Base-by-base conservation (phyloP, 2,797 vertebrate species). In the Peromyscus nudipes region DNA sequence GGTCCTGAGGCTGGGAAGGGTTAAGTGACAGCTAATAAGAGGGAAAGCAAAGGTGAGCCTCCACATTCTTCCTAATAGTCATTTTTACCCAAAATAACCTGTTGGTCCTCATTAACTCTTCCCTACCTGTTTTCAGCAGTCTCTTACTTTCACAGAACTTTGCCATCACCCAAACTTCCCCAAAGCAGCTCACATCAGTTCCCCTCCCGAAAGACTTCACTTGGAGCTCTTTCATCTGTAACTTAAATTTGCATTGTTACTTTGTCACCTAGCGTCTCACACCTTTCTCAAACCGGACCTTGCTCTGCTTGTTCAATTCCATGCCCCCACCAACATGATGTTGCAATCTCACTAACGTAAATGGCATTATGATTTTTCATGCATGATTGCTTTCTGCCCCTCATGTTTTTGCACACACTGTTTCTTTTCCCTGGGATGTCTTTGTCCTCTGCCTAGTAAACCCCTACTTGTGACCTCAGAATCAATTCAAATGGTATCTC, bases 11-110 rank as follows among this genome's bases (percentile, higher is more conserved):
- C n/a, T 77, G 37, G 92, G 65, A 79, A 65, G 83, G 46, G 34
- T 92, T 94, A 80, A 84, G 46, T 93, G 65, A 93, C 52, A 97
- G 73, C 23, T 93, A 92, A 43, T 55, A 81, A 79, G 29, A 60
- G 31, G 12, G 29, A 92, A 95, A 82, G 25, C 65, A 76, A 95
- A 55, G 14, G 37, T 92, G 10, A 46, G 14, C 75, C 43, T 95
- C 71, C 40, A 75, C 49, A 21, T 3, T 21, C 49, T 84, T 90
- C 84, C 69, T 23, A 93, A 31, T 49, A 89, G 13, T 87, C 23
- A 82, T 34, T 92, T 92, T 92, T 79, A 92, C 1, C 27, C 65
- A 7, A 96, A 95, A 96, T 62, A 95, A 77, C 80, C 64, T 79
- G 94, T 76, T 64, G 55, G 34, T 2, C 27, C 13, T 90, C 65